phyloP scores from a whole-genome alignment of 2,113 vertebrate genomes.

The Alectura lathami region DNA sequence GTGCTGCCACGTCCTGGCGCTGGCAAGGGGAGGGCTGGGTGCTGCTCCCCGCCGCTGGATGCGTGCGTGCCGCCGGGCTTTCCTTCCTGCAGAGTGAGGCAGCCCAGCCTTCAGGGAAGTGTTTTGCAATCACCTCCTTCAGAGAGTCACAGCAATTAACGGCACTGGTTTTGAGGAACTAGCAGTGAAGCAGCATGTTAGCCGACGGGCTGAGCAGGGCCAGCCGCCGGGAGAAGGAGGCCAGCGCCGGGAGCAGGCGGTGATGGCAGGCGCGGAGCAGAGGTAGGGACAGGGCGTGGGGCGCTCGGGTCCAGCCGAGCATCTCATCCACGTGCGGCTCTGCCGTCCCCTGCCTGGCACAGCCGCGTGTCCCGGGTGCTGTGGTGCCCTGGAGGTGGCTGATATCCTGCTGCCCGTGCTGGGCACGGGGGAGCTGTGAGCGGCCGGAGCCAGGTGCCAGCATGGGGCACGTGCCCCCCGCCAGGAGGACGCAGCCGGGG shows the following conservation, averaged over 20 bases:
- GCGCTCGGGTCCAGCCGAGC: neutral
- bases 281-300: neutral
- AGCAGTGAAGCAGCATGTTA: slow-evolving; percentile 41
- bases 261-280: neutral
- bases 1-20: accelerated
- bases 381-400: neutral
- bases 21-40: neutral
- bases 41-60: neutral
- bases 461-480: neutral
- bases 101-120: slow-evolving; percentile 63
- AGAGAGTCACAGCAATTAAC: slow-evolving; percentile 66
- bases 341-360: neutral
- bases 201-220: neutral
- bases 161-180: slow-evolving; percentile 68
- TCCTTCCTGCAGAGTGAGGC: slow-evolving; percentile 30
- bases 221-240: neutral
- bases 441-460: accelerated
- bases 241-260: accelerated
- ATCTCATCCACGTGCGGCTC: neutral
- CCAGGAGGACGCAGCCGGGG: accelerated
- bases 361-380: accelerated
- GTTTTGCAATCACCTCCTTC: slow-evolving; percentile 72
- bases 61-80: neutral
- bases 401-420: neutral
- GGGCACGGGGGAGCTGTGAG: neutral